Conservation (phyloP, 1,140 invertebrate species). For the Cecropterus lyciades region DNA sequence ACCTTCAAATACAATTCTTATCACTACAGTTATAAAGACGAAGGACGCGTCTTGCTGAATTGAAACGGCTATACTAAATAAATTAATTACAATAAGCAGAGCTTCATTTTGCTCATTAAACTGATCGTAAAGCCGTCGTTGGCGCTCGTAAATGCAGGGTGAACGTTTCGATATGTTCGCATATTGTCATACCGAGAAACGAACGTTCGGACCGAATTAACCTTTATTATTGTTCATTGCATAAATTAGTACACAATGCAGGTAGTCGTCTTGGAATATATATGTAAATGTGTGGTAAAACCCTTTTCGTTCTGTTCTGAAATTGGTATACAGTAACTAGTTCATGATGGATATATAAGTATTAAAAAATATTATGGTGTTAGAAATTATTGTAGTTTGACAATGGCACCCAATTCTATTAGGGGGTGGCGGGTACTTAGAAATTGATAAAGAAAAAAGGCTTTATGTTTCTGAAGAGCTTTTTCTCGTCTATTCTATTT, state of each 20-base stretch:
- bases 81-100: conserved; percentile 39
- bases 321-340: too few relatives aligned
- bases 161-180: conserved; percentile 32
- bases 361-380: too few relatives aligned
- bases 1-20: conserved; percentile 17
- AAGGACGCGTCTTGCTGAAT: conserved; percentile 14
- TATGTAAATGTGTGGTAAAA: too few relatives aligned
- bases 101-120: conserved; percentile 36
- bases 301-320: too few relatives aligned
- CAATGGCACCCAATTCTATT: too few relatives aligned
- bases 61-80: conserved; percentile 32
- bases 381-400: too few relatives aligned
- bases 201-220: conserved; percentile 25
- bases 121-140: conserved; percentile 30
- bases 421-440: too few relatives aligned
- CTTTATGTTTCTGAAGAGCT: too few relatives aligned
- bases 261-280: too few relatives aligned
- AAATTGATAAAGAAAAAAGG: too few relatives aligned
- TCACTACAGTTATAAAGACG: conserved; percentile 21
- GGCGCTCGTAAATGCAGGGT: conserved; percentile 32
- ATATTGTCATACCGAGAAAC: conserved; percentile 33
- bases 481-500: too few relatives aligned
- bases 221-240: conserved; percentile 32
- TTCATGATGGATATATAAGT: too few relatives aligned
- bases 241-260: conserved; percentile 22